Percentiles rank a stretch among this genome's conserved stretches.
phyloP scores from a whole-genome alignment of 1,140 invertebrate genomes.

The Drosophila rufa region DNA sequence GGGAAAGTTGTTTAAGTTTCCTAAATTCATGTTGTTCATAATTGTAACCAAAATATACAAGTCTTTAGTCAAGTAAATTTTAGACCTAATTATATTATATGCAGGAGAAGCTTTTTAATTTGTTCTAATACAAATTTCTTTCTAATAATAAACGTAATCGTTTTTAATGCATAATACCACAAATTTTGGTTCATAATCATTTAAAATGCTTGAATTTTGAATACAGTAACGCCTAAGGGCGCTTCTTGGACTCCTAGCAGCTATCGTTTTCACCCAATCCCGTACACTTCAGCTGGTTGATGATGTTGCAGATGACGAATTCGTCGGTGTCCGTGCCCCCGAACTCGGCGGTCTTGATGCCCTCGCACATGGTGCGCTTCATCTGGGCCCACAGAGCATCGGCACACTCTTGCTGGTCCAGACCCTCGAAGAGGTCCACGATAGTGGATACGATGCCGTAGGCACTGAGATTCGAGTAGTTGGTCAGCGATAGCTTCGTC shows the following conservation, averaged over 20 bases:
- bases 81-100: no score
- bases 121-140: no score
- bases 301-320: slow-evolving; percentile 71
- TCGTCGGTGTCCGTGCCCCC: slow-evolving; percentile 64
- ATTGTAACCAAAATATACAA: slow-evolving; percentile 1
- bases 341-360: slow-evolving; percentile 65
- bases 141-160: no score
- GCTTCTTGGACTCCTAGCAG: neutral
- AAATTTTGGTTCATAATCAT: neutral
- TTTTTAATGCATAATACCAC: neutral
- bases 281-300: slow-evolving; percentile 58
- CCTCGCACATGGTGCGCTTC: slow-evolving; percentile 62
- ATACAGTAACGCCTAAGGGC: no score
- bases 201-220: no score
- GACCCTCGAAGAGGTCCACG: slow-evolving; percentile 60
- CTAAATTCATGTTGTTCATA: slow-evolving; percentile 16
- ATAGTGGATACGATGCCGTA: slow-evolving; percentile 72
- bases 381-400: slow-evolving; percentile 48
- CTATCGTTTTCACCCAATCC: slow-evolving; percentile 7
- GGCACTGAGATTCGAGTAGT: slow-evolving; percentile 65
- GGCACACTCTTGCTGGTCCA: slow-evolving; percentile 50
- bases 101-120: no score
- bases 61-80: neutral
- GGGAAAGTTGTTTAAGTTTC: neutral
- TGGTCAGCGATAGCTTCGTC: slow-evolving; percentile 72